Evolutionary conservation across 1,140 invertebrate species (phyloP), one percentile per base, ranked within the genome.

Genomic region (Magallana gigas): DNA sequence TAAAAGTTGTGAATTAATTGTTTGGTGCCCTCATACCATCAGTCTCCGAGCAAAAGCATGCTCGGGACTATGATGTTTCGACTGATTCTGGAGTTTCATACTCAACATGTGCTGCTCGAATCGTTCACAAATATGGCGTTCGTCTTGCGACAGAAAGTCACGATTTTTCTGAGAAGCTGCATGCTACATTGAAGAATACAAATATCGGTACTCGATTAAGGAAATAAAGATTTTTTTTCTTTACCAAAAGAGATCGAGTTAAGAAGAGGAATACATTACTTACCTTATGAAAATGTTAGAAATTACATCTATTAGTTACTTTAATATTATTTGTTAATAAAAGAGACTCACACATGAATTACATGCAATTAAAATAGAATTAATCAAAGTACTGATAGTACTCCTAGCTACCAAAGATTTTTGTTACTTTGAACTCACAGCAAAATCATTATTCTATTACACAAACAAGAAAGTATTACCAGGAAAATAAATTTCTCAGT

Each of bases 21-120:
- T 82, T 58, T 57, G 57, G 81, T 82, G 81, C 57, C 81, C 48
- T 56, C 81, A 57, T 82, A 82, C 81, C 81, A 82, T 82, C 81
- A 82, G 36, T 14, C 81, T 56, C 5, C 57, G 81, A 57, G 81
- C 81, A 82, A 82, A 82, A 7, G 81, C 16, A 14, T 82, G 48
- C 57, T 82, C 81, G 12, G 36, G 81, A 58, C n/a, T 57, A 56
- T n/a, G 57, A 18, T 57, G 57, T 82, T 82, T 82, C 48, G 81
- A 82, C 18, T 82, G 81, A 58, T 57, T 82, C 57, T 82, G 81
- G 81, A 57, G 81, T 82, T 82, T 58, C 57, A 82, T 9, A 82
- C 81, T 58, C 14, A 58, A 57, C 81, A 82, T 82, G 18, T 82
- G 81, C 48, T 82, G 81, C 57, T 82, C 81, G 36, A 57, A 82